Conservation (phyloP, 2,113 vertebrate genomes). For the Dromiciops gliroides region DNA sequence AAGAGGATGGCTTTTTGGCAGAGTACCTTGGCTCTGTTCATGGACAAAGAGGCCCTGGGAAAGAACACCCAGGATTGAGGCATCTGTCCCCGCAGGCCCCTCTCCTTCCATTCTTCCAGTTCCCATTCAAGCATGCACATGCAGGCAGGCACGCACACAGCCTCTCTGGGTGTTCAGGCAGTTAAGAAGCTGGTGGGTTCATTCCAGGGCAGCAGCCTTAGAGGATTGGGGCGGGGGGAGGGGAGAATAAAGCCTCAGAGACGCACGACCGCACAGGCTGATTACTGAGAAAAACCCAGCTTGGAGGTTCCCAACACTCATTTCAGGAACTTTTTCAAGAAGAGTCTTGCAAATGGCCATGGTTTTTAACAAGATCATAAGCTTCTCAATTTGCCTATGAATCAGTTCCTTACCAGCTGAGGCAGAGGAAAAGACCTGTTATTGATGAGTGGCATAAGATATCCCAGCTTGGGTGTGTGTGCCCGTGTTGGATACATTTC, state of each 20-base stretch:
- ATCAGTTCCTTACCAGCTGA: background rate
- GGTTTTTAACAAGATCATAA: conserved; percentile 4
- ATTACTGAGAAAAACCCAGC: conserved; percentile 62
- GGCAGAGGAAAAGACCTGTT: conserved; percentile 4
- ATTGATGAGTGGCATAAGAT: background rate
- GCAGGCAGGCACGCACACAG: conserved; percentile 25
- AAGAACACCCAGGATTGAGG: conserved; percentile 64
- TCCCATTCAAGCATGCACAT: background rate
- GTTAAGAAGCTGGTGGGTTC: conserved; percentile 32
- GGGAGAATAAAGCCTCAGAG: conserved; percentile 17
- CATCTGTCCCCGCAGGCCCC: conserved; percentile 26
- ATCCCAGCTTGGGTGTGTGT: background rate
- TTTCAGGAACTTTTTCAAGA: background rate
- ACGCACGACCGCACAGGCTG: conserved; percentile 51
- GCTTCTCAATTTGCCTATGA: background rate
- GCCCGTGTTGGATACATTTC: background rate
- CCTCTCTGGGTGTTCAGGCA: conserved; percentile 30
- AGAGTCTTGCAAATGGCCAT: background rate
- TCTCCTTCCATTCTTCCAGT: conserved; percentile 10
- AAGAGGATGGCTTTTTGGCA: conserved; percentile 81
- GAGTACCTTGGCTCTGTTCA: conserved; percentile 81
- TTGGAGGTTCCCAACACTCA: conserved; percentile 59
- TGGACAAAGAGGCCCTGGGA: conserved; percentile 72
- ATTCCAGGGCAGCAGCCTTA: conserved; percentile 25
- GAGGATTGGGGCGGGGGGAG: too few species aligned